These are phyloP conservation scores for Mesembrinibis cayennensis DNA, from an alignment of 2,113 vertebrate genomes.

Conservation along the genomic window DNA sequence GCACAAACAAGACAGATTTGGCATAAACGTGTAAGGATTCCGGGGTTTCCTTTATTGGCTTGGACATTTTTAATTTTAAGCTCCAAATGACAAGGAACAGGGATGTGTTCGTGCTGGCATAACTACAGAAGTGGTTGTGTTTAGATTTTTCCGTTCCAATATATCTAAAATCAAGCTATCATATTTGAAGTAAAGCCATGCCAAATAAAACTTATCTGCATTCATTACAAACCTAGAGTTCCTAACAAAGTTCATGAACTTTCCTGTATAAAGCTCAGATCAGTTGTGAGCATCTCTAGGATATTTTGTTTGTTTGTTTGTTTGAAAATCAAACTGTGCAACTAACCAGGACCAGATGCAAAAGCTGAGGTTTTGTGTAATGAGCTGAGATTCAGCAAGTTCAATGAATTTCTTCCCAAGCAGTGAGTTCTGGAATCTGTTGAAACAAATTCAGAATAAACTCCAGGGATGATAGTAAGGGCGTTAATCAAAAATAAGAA, in stretches of 20 bases:
- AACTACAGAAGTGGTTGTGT: background rate
- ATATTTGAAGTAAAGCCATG: background rate
- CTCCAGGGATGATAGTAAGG: background rate
- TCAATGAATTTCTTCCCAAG: background rate
- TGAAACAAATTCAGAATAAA: constrained; percentile 1
- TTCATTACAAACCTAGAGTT: background rate
- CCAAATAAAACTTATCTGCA: background rate
- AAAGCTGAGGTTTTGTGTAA: background rate
- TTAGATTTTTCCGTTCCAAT: constrained; percentile 12
- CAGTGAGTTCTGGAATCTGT: background rate
- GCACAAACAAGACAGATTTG: background rate
- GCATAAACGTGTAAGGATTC: background rate
- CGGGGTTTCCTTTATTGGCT: background rate
- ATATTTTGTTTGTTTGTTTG: background rate
- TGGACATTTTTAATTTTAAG: background rate
- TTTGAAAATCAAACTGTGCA: background rate
- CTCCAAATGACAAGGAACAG: background rate
- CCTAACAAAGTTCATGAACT: background rate
- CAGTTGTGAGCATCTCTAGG: background rate
- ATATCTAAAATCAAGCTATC: background rate
- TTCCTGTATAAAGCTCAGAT: background rate
- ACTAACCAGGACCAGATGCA: background rate
- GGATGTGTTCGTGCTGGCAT: constrained; percentile 13
- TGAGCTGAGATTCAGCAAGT: background rate
- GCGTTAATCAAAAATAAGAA: background rate